Evolutionary conservation across 2,797 vertebrate genomes (phyloP).

Genomic region (Lepus townsendii): DNA sequence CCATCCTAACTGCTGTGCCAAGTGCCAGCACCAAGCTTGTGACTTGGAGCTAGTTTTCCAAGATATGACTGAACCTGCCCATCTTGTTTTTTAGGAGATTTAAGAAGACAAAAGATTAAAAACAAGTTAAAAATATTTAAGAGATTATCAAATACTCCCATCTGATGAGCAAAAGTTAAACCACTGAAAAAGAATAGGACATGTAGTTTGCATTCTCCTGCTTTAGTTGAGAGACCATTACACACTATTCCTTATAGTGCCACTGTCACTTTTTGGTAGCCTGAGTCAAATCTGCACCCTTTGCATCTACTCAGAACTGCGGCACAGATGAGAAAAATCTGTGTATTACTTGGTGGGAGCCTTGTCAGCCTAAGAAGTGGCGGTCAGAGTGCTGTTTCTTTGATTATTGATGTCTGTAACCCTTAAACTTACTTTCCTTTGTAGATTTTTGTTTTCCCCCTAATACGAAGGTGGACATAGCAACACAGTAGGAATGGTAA

Average conservation of each 20-base stretch:
- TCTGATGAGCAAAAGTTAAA: constrained; percentile 25
- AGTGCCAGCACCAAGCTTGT: background rate
- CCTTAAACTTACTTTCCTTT: background rate
- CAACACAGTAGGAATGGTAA: background rate
- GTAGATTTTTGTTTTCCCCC: background rate
- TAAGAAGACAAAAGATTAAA: background rate
- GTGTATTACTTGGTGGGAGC: background rate
- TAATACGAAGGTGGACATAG: background rate
- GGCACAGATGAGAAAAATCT: background rate
- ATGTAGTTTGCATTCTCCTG: background rate
- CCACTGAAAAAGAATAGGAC: background rate
- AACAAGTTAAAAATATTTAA: background rate
- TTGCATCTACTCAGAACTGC: background rate
- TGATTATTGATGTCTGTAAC: background rate
- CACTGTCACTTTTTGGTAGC: background rate
- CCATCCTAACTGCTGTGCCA: no score
- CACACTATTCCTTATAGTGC: background rate
- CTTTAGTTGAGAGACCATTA: background rate
- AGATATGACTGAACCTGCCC: background rate
- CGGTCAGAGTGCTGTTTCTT: background rate
- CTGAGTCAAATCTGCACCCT: background rate
- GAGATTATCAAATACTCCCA: background rate
- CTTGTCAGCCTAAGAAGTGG: background rate
- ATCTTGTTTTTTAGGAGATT: background rate
- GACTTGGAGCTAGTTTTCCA: background rate